Evolutionary conservation across 2,113 vertebrate species (phyloP).

Genomic region (Archilochus colubris): DNA sequence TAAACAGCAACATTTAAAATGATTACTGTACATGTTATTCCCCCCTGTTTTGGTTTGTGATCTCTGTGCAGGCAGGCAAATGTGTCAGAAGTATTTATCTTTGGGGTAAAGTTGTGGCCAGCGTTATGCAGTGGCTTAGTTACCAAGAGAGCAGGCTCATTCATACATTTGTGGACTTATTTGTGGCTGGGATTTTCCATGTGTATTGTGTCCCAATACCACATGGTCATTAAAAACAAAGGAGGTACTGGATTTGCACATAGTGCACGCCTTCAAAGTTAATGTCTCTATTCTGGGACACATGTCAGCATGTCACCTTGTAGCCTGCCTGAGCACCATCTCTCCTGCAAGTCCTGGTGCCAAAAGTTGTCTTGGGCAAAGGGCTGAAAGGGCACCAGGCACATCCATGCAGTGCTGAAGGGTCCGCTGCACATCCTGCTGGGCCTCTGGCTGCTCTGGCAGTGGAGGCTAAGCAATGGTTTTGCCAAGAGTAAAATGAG

Average conservation of each 20-base stretch:
- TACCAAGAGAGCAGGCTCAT: neutral
- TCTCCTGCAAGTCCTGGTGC: neutral
- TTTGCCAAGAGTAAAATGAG: neutral
- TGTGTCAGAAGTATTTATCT: neutral
- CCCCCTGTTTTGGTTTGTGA: neutral
- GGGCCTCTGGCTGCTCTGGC: neutral
- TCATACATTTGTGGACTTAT: neutral
- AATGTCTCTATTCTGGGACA: neutral
- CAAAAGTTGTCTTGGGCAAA: neutral
- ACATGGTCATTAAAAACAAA: neutral
- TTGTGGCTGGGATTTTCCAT: neutral
- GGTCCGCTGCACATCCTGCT: fast-evolving
- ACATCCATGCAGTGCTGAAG: fast-evolving
- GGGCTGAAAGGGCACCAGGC: neutral
- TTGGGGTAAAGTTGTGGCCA: neutral
- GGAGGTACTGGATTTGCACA: neutral
- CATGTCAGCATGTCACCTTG: fast-evolving
- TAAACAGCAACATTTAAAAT: neutral
- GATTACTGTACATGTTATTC: neutral
- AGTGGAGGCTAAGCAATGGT: neutral
- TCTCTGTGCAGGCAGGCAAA: neutral
- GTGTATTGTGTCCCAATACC: neutral
- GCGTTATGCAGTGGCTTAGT: neutral
- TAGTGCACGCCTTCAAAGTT: neutral
- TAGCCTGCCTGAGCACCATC: neutral